Percentiles rank a stretch among this genome's conserved stretches.
phyloP scores from a whole-genome alignment of 2,113 vertebrate species.

The Pluvialis apricaria region DNA sequence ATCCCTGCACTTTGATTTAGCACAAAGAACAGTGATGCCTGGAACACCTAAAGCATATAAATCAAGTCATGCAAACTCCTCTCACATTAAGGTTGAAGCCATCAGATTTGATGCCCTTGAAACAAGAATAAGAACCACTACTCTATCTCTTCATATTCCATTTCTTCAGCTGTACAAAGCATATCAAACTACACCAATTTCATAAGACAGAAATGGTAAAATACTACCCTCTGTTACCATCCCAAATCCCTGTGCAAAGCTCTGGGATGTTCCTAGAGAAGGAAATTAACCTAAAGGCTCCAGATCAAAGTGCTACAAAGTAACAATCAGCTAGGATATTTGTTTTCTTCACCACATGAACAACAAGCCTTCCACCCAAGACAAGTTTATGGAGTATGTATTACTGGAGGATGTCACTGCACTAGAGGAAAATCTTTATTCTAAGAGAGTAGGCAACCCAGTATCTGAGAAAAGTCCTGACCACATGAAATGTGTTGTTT shows the following conservation, averaged over 20 bases:
- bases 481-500: neutral
- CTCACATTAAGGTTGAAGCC: neutral
- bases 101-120: neutral
- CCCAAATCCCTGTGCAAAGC: neutral
- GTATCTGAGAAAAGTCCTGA: neutral
- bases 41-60: neutral
- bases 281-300: neutral
- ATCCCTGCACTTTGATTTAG: neutral
- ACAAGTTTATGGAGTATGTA: neutral
- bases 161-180: neutral
- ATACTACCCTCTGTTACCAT: neutral
- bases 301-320: neutral
- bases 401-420: neutral
- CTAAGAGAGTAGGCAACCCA: neutral
- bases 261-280: neutral
- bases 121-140: neutral
- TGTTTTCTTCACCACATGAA: neutral
- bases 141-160: neutral
- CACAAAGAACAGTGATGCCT: neutral
- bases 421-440: neutral
- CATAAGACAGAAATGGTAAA: neutral
- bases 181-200: neutral
- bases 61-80: neutral
- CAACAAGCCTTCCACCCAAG: neutral
- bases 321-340: neutral